Base-by-base conservation (phyloP, 2,888 invertebrate species). In the Parnassius smintheus region DNA sequence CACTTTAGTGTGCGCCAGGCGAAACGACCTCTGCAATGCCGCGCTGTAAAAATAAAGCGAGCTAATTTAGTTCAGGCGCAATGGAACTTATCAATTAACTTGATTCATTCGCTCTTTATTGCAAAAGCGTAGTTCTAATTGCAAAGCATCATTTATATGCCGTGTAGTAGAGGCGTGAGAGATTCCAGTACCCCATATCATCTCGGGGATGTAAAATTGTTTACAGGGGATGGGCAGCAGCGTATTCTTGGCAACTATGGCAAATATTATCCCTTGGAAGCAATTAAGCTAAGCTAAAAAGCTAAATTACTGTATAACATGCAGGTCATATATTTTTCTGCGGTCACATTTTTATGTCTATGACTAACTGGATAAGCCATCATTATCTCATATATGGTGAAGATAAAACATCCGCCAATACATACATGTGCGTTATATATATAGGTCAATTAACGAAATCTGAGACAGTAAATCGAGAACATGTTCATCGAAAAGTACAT, bases 31-130 rank as follows among this genome's bases (percentile, higher is more conserved):
- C 64, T 67, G 67, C 70, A 66, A 68, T 66, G 68, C 70, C 66
- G 68, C 68, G 67, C 73, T 70, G 66, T 76, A 77, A 80, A 81
- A 80, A 78, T 76, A 76, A 76, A 77, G 72, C 69, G 72, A 70
- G 70, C 75, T 76, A 76, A 79, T 78, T 78, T 73, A 70, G 75
- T 69, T 67, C 58, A 68, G 68, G 66, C 70, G 71, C 69, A 69
- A 72, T 65, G 70, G 66, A 72, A 70, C 66, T 73, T 72, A 75
- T 75, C 67, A 71, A 72, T 73, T 72, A 70, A 68, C 59, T 69
- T 67, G 66, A 71, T 70, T 66, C 61, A 54, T 52, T 66, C 59
- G 54, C 61, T 53, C 51, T 56, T 60, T 56, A 54, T 62, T 64
- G 56, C 60, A 25, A 45, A 35, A 61, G 49, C 42, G 63, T 35